Evolutionary conservation across 1,140 invertebrate species (phyloP), one percentile per base, ranked within the genome.

Genomic region (Habropoda laboriosa): DNA sequence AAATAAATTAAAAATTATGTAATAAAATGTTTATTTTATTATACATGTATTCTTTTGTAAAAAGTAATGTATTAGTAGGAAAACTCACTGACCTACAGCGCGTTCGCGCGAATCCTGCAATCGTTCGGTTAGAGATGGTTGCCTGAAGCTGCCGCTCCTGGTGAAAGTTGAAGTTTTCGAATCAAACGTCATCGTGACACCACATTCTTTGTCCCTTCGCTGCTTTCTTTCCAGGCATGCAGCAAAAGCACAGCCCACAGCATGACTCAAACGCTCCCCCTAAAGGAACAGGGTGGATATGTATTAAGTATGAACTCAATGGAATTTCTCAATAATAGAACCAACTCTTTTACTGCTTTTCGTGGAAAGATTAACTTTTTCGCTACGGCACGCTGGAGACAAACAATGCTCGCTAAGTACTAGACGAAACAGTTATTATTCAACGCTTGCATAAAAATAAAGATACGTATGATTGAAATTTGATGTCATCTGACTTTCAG

Each of bases 241-340:
- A 67, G 98, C 97, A 94, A 99, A 99, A 61, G 99, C 99, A 94
- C 99, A 99, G 18, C 99, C 99, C 45, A 99, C 99, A 1, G 99
- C 99, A 93, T 99, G 99, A 89, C 98, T 99, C 71, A 99, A 93
- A 72, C 99, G 95, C 93, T 99, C 99, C 61, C 99, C 99, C 96
- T 97, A 84, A 12, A 89, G 73, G 71, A 57, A 83, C 40, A 47
- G 24, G 18, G 0, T 32, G 30, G 67, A 47, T 76, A n/a, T n/a
- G n/a, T n/a, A 64, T 47, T 8, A 63, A 73, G 13, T 4, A 12
- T 0, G 16, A 27, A 21, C 0, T 40, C 27, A 18, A 38, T 67
- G 7, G 21, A 2, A 32, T 72, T 18, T 21, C 57, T 51, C 67
- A 2, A 51, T 47, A 47, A 68, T 51, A 55, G n/a, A n/a, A n/a